Evolutionary conservation across 2,888 invertebrate genomes (phyloP), one percentile per base, ranked within the genome.

Genomic region (Gymnoscelis rufifasciata): DNA sequence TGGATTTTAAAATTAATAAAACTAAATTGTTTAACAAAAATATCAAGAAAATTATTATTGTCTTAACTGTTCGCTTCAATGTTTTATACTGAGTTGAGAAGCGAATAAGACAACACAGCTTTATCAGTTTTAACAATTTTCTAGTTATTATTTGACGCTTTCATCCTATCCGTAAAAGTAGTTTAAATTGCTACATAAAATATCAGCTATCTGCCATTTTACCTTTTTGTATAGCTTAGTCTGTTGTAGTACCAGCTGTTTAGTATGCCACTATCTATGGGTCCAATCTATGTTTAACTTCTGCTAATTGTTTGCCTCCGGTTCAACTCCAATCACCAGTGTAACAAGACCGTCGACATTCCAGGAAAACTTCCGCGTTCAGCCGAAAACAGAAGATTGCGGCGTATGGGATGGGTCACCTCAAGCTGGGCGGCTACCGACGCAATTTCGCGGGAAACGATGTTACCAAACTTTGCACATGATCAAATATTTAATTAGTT

Each of bases 231-330:
- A n/a, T n/a, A n/a, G n/a, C n/a, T n/a, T n/a, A n/a, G n/a, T n/a
- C n/a, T n/a, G n/a, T n/a, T n/a, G n/a, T n/a, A n/a, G n/a, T n/a
- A 36, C 45, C 35, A 45, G 36, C 45, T 23, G 19, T 39, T 30
- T 28, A 7, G 7, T 28, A 2, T 14, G n/a, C 1, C 7, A 11
- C 66, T 66, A 48, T 62, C 66, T 68, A 68, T 66, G 65, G 70
- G 66, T 64, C 62, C 64, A 68, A 71, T 71, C 70, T 66, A 67
- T 78, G 74, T 80, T 81, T 81, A 81, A 81, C 78, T 81, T 82
- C 66, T 64, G 54, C 72, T 79, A 81, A 83, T 81, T 82, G 81
- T 82, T 81, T 80, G 72, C 73, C 63, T 66, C 64, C 62, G 71
- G 70, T 67, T 64, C 66, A 60, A 63, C 66, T 68, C 61, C 59